Evolutionary conservation across 1,140 invertebrate genomes (phyloP).

Genomic region (Luehdorfia chinensis): DNA sequence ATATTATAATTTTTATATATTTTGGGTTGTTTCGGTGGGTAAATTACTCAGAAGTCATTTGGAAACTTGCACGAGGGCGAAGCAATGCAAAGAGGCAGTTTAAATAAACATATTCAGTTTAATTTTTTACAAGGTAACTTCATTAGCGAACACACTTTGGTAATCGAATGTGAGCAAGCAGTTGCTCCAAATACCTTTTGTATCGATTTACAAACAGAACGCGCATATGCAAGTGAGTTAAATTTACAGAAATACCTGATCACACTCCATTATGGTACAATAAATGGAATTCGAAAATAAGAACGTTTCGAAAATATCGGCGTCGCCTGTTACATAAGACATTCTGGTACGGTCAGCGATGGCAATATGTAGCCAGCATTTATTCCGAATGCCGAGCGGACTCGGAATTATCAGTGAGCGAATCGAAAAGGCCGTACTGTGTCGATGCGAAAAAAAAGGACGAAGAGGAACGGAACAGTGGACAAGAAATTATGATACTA

Average conservation of each 20-base stretch:
- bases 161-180: constrained; percentile 7
- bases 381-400: constrained; percentile 43
- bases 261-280: constrained; percentile 46
- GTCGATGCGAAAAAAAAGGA: constrained; percentile 23
- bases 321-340: constrained; percentile 32
- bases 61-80: background rate
- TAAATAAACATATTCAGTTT: too few relatives aligned
- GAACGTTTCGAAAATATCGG: constrained; percentile 28
- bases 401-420: constrained; percentile 45
- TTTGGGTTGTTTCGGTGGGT: too few relatives aligned
- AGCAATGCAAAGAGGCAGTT: background rate
- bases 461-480: constrained; percentile 23
- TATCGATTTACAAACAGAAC: constrained; percentile 27
- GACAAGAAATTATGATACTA: constrained; percentile 71
- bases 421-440: constrained; percentile 50
- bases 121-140: constrained; percentile 12
- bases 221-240: constrained; percentile 26
- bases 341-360: too few relatives aligned
- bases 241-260: constrained; percentile 45
- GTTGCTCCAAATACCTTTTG: constrained; percentile 22
- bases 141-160: constrained; percentile 1
- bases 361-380: constrained; percentile 44
- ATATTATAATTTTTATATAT: too few relatives aligned
- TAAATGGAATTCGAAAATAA: constrained; percentile 36
- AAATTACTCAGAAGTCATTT: too few relatives aligned